Conservation (phyloP, 1,140 invertebrate genomes). For the Drosophila orena region DNA sequence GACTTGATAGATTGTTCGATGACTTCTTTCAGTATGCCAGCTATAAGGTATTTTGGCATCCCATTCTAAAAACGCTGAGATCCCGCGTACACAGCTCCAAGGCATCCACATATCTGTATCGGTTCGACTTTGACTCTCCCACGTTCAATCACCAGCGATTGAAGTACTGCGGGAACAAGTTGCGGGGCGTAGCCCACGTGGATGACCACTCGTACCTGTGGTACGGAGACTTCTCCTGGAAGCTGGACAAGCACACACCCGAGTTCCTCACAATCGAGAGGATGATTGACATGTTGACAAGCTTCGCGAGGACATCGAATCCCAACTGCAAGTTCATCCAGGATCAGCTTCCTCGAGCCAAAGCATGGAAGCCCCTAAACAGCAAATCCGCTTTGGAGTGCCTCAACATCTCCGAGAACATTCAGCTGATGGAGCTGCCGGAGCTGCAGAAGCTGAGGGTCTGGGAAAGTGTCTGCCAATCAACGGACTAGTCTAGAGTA, state of each 20-base stretch:
- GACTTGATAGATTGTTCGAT: background rate
- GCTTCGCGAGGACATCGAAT: conserved; percentile 83
- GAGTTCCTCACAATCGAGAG: conserved; percentile 84
- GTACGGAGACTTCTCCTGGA: conserved; percentile 84
- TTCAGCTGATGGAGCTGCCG: conserved; percentile 80
- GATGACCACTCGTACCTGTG: conserved; percentile 89
- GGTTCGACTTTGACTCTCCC: conserved; percentile 84
- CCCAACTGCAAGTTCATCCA: conserved; percentile 62
- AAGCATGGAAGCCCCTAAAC: conserved; percentile 58
- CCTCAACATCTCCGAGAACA: conserved; percentile 81
- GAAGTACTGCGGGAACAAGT: conserved; percentile 68
- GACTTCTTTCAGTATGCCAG: conserved; percentile 63
- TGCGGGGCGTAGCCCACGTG: conserved; percentile 86
- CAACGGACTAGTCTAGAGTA: background rate
- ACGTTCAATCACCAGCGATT: conserved; percentile 71
- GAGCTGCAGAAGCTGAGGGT: conserved; percentile 63
- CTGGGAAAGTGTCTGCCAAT: conserved; percentile 61
- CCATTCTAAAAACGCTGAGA: conserved; percentile 68
- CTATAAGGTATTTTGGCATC: conserved; percentile 85
- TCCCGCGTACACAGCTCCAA: conserved; percentile 43
- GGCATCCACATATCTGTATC: conserved; percentile 84
- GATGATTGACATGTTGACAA: conserved; percentile 85
- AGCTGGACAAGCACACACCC: conserved; percentile 73
- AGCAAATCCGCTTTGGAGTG: conserved; percentile 64
- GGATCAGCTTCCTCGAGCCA: conserved; percentile 31